Conservation (phyloP, 2,113 vertebrate genomes). For the Anhinga anhinga region DNA sequence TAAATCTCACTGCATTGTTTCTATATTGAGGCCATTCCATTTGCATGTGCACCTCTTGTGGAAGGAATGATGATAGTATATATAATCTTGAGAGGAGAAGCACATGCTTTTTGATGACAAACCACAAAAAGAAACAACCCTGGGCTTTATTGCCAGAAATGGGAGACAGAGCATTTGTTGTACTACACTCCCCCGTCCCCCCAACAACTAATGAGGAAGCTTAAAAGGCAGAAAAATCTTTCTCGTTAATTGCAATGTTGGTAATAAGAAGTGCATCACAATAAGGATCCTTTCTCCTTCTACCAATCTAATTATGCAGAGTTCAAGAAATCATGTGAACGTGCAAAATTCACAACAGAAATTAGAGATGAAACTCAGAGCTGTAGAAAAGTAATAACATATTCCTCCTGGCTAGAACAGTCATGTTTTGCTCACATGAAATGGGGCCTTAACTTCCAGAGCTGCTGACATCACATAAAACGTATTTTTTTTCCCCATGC, state of each 20-base stretch:
- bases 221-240: slow-evolving; percentile 30
- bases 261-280: not conserved
- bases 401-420: not conserved
- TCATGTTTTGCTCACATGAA: not conserved
- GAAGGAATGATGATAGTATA: not conserved
- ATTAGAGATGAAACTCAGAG: not conserved
- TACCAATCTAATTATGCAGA: slow-evolving; percentile 19
- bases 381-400: not conserved
- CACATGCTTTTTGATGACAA: not conserved
- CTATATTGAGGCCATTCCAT: not conserved
- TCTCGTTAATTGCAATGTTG: not conserved
- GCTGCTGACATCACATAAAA: not conserved
- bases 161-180: not conserved
- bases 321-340: slow-evolving; percentile 4
- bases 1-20: not conserved
- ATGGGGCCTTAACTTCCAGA: not conserved
- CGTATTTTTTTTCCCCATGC: rapidly evolving
- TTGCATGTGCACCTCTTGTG: not conserved
- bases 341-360: not conserved
- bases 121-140: not conserved
- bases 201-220: not conserved
- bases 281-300: not conserved
- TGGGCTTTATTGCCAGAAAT: not conserved
- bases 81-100: not conserved
- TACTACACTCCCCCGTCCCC: not conserved